A percentile compares a stretch with the other conserved stretches of the same genome.
Evolutionary conservation across 2,113 vertebrate genomes (phyloP).

Genomic region (Nipponia nippon): DNA sequence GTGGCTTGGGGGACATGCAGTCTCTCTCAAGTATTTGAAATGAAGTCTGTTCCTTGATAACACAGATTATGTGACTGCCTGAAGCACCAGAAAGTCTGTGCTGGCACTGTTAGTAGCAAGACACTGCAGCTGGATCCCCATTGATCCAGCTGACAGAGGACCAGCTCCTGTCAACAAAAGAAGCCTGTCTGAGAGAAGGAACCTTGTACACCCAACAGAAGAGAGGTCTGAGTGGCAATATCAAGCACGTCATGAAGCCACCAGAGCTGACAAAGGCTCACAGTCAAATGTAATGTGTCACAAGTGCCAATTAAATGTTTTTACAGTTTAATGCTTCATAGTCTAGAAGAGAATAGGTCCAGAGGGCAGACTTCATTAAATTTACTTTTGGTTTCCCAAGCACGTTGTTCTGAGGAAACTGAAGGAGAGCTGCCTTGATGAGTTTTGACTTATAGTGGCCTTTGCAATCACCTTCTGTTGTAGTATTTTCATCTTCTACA

Average conservation of each 20-base stretch:
- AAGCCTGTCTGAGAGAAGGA: conserved; percentile 41
- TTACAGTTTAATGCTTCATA: conserved; percentile 45
- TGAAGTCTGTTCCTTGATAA: background rate
- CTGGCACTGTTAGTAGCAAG: conserved; percentile 13
- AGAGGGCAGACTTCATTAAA: conserved; percentile 35
- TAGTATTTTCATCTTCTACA: background rate
- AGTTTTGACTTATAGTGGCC: background rate
- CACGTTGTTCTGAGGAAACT: conserved; percentile 21
- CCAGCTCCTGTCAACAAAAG: conserved; percentile 44
- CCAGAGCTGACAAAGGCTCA: conserved; percentile 56
- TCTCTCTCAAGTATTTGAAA: background rate
- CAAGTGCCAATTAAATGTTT: conserved; percentile 52
- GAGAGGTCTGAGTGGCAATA: conserved; percentile 41
- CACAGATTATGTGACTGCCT: background rate
- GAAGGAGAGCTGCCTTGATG: background rate
- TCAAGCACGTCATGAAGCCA: conserved; percentile 55
- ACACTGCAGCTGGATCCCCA: background rate
- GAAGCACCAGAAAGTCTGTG: conserved; percentile 25
- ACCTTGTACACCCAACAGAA: conserved; percentile 26
- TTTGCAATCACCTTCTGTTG: background rate
- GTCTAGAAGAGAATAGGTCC: conserved; percentile 34
- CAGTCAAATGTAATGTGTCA: conserved; percentile 53
- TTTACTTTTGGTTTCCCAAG: conserved; percentile 54
- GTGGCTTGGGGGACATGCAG: background rate
- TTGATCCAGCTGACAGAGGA: conserved; percentile 1